A percentile compares a stretch with the other conserved stretches of the same genome.
Evolutionary conservation across 2,113 vertebrate genomes (phyloP).

Genomic region (Tetraodon nigroviridis): DNA sequence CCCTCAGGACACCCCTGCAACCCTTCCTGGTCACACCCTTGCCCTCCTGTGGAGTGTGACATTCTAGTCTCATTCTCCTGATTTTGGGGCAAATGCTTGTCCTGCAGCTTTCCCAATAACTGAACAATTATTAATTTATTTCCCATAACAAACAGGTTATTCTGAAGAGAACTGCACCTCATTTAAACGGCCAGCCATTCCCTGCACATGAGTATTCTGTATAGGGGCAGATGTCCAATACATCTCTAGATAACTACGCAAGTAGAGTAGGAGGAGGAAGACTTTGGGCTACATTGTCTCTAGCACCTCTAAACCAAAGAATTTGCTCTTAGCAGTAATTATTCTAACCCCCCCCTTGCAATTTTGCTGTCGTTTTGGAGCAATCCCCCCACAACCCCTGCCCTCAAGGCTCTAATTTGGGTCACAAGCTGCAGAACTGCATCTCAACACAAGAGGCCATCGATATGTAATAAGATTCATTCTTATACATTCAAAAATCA

Average conservation of each 20-base stretch:
- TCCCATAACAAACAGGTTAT: constrained; percentile 7
- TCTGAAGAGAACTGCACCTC: constrained; percentile 3
- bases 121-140: constrained; percentile 22
- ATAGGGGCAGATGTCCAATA: constrained; percentile 47
- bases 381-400: constrained; percentile 42
- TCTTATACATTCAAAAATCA: neutral
- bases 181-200: constrained; percentile 4
- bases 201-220: constrained; percentile 16
- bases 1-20: constrained; percentile 39
- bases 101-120: neutral
- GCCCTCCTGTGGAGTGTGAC: constrained; percentile 29
- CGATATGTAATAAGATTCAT: neutral
- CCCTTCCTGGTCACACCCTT: constrained; percentile 38
- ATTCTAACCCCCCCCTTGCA: constrained; percentile 44
- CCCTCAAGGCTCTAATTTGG: constrained; percentile 73
- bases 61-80: constrained; percentile 51
- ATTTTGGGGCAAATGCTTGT: too few relatives aligned
- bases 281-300: constrained; percentile 63
- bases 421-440: constrained; percentile 69
- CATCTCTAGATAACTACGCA: constrained; percentile 19
- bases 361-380: constrained; percentile 30
- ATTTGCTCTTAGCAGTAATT: constrained; percentile 70
- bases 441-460: constrained; percentile 51
- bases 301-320: constrained; percentile 63
- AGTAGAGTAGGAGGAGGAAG: constrained; percentile 39